Evolutionary conservation across 2,797 vertebrate genomes (phyloP), one percentile per base, ranked within the genome.

Genomic region (Aselliscus stoliczkanus): DNA sequence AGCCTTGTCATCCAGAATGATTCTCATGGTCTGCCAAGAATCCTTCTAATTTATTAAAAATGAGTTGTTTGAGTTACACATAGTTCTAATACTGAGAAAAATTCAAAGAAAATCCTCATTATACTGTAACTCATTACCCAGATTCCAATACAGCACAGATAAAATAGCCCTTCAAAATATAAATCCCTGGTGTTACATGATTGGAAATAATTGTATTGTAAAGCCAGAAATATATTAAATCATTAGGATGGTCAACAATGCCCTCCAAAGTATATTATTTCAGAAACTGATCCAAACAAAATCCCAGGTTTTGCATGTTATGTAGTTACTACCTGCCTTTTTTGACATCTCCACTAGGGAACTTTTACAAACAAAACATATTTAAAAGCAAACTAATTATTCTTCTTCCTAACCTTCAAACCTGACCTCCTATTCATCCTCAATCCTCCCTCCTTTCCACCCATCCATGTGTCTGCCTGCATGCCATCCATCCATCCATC

Each of bases 321-420:
- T 12, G 6, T 67, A 44, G 31, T 54, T 62, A 69, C 34, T 86
- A 50, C n/a, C 47, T 79, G 64, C n/a, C 60, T 89, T 92, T 92
- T 92, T 31, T 54, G 50, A 42, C 60, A 85, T 54, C 42, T 85
- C 73, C 29, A 69, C 29, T 64, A 80, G 18, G 72, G 44, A 93
- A 91, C 39, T 84, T 84, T 70, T 64, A 58, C 20, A 84, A 87
- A 93, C 56, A 79, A 84, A 88, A 93, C 70, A 76, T 39, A 90
- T 73, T 89, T n/a, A 64, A 86, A 82, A 76, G 69, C 42, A 94
- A 92, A 88, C 39, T 69, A 54, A 62, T 34, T 87, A 31, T 29
- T 60, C 20, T 72, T 73, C 56, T 64, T n/a, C 27, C 29, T 73
- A 34, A 56, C 15, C 21, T 67, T 86, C 37, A 82, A 37, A 60